Evolutionary conservation across 2,888 invertebrate species (phyloP).

Genomic region (Cryptosula pallasiana): DNA sequence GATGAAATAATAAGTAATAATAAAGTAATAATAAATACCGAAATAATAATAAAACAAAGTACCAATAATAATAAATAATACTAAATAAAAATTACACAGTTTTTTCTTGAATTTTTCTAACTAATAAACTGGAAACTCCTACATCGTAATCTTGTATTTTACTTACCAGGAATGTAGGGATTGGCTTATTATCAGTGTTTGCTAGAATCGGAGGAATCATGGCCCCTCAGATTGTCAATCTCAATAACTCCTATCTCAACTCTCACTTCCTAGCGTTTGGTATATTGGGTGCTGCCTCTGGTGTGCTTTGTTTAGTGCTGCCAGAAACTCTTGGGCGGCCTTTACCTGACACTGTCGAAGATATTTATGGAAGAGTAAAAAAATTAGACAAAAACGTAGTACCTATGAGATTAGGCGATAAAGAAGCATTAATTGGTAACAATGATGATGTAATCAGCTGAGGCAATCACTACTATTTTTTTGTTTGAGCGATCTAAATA

Average conservation of each 20-base stretch:
- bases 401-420: not conserved
- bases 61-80: too few species aligned
- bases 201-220: constrained; percentile 17
- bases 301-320: not conserved
- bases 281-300: not conserved
- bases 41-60: too few species aligned
- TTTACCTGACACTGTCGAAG: constrained; percentile 14
- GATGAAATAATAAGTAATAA: too few species aligned
- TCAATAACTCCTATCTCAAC: constrained; percentile 6
- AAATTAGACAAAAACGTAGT: not conserved
- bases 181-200: constrained; percentile 5
- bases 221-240: constrained; percentile 15
- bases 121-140: too few species aligned
- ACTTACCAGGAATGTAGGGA: constrained; percentile 18
- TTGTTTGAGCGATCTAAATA: too few species aligned
- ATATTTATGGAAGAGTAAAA: not conserved
- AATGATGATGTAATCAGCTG: not conserved
- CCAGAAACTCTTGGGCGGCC: constrained; percentile 15
- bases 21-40: too few species aligned
- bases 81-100: too few species aligned
- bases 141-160: too few species aligned
- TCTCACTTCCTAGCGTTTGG: constrained; percentile 12
- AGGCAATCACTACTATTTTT: too few species aligned
- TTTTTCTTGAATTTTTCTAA: too few species aligned
- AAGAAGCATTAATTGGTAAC: not conserved